Conservation (phyloP, 2,113 vertebrate genomes). For the Phaethon lepturus region DNA sequence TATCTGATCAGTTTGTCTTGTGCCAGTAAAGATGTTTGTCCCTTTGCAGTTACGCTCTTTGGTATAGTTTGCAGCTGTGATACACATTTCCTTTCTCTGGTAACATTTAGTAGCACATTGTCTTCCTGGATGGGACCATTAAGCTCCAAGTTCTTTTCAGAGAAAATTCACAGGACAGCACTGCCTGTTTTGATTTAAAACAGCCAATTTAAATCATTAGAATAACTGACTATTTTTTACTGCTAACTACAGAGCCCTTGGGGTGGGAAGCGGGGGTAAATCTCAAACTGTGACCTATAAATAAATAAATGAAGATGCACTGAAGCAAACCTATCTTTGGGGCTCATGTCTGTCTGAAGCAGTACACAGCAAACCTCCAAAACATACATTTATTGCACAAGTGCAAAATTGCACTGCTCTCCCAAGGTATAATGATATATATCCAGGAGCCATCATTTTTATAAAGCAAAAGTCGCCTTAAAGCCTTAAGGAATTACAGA, state of each 20-base stretch:
- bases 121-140: neutral
- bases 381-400: neutral
- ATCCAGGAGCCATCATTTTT: neutral
- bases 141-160: neutral
- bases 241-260: neutral
- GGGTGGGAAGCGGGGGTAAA: too few species aligned
- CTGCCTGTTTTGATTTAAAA: neutral
- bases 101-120: neutral
- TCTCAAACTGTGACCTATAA: neutral
- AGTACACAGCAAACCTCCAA: neutral
- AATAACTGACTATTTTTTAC: neutral
- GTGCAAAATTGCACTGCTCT: neutral
- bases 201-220: neutral
- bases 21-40: neutral
- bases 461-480: neutral
- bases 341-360: neutral
- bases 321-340: neutral
- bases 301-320: neutral
- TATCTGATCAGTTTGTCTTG: neutral
- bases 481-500: neutral
- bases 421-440: neutral
- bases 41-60: neutral
- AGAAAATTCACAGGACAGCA: neutral
- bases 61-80: neutral
- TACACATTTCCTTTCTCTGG: neutral